Evolutionary conservation across 2,113 vertebrate genomes (phyloP).

Genomic region (Pterocles gutturalis): DNA sequence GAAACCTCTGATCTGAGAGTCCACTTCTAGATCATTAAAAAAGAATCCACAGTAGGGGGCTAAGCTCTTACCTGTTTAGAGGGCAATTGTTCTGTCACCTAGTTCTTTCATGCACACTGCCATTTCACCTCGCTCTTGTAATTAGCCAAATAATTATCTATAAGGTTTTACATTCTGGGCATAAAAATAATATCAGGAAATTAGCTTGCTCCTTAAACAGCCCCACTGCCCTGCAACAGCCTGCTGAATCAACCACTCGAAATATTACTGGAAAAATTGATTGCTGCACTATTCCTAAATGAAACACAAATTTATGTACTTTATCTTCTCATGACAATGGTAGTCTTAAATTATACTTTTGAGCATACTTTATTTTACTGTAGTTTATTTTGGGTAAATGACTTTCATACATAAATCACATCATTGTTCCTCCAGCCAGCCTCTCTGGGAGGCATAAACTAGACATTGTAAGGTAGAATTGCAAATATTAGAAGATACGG

Average conservation of each 20-base stretch:
- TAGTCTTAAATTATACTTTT: background rate
- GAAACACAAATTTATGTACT: background rate
- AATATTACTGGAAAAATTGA: slow-evolving; percentile 17
- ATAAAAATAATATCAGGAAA: slow-evolving; percentile 15
- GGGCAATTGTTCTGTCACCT: background rate
- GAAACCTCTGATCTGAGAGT: background rate
- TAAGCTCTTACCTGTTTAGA: background rate
- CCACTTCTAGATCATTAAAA: background rate
- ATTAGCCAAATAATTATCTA: background rate
- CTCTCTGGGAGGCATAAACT: background rate
- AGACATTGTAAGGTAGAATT: background rate
- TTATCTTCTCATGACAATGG: background rate
- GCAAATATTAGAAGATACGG: background rate
- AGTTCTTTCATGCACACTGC: background rate
- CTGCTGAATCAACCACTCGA: background rate
- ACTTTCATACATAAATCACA: background rate
- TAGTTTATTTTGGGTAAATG: slow-evolving; percentile 34
- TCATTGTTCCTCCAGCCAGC: background rate
- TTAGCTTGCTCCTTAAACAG: background rate
- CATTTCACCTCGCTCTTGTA: background rate
- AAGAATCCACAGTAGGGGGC: background rate
- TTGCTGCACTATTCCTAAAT: background rate
- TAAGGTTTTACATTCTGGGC: background rate
- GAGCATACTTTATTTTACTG: background rate
- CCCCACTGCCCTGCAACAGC: background rate